phyloP scores from a whole-genome alignment of 2,888 invertebrate genomes.

The Eremobia ochroleuca region DNA sequence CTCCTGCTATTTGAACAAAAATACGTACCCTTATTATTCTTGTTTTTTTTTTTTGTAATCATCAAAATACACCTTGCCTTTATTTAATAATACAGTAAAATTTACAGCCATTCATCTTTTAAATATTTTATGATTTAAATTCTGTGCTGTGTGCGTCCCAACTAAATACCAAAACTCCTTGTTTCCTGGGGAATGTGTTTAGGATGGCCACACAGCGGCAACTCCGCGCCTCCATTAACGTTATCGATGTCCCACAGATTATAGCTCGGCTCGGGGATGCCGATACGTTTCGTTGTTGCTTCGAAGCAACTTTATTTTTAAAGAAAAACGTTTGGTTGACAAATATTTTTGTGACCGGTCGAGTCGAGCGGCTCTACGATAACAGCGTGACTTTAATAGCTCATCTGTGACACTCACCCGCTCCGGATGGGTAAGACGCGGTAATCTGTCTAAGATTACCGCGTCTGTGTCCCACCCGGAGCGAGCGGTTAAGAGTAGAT shows the following conservation, averaged over 20 bases:
- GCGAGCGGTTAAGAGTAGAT: no score
- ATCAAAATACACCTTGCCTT: background rate
- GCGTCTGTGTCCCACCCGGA: no score
- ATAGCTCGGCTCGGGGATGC: constrained; percentile 60
- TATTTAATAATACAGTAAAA: background rate
- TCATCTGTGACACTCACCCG: no score
- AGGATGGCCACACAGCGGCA: constrained; percentile 42
- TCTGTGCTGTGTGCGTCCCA: no score
- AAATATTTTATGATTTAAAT: background rate
- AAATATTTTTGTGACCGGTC: background rate
- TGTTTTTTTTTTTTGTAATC: background rate
- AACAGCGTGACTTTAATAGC: no score
- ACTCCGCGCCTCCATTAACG: constrained; percentile 64
- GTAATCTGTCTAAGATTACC: no score
- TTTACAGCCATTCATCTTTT: background rate
- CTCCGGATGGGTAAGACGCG: no score
- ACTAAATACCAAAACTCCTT: constrained; percentile 5
- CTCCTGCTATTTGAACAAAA: background rate
- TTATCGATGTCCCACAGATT: constrained; percentile 71
- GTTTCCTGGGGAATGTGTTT: background rate
- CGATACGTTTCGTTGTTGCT: constrained; percentile 65
- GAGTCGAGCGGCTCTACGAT: background rate
- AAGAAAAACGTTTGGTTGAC: background rate
- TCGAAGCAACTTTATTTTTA: background rate
- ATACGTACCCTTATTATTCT: background rate